These are phyloP conservation scores for Novumbra hubbsi DNA, from an alignment of 2,797 vertebrate genomes.

Conservation along the genomic window DNA sequence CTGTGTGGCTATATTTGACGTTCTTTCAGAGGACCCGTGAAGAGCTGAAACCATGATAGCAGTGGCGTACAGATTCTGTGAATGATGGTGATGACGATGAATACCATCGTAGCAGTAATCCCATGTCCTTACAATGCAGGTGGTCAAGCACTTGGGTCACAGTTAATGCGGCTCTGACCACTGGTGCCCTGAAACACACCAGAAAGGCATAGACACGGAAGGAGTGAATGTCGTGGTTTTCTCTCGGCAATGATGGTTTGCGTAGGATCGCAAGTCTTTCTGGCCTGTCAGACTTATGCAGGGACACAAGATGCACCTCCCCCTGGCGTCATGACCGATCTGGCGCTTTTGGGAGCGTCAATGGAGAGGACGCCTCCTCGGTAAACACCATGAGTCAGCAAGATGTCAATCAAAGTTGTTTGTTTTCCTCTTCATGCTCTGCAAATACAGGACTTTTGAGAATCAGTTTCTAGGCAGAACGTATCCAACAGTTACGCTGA, in stretches of 20 bases:
- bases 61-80: neutral
- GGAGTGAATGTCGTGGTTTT: neutral
- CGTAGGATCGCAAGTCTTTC: slow-evolving; percentile 22
- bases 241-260: neutral
- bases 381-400: slow-evolving; percentile 50
- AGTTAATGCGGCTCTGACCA: neutral
- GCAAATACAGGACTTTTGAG: slow-evolving; percentile 23
- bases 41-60: neutral
- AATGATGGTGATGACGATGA: neutral
- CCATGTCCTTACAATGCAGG: neutral
- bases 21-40: neutral
- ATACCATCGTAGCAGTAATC: neutral
- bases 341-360: slow-evolving; percentile 17
- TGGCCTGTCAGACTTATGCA: slow-evolving; percentile 27
- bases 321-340: slow-evolving; percentile 34
- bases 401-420: slow-evolving; percentile 46
- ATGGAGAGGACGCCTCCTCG: slow-evolving; percentile 58
- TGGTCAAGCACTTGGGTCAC: neutral
- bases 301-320: no score
- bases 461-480: slow-evolving; percentile 55
- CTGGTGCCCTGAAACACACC: neutral
- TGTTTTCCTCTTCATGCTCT: slow-evolving; percentile 23
- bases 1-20: neutral
- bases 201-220: neutral
- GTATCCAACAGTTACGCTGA: slow-evolving; percentile 14